Conservation (phyloP, 2,113 vertebrate species). For the Chascanopsetta lugubris region DNA sequence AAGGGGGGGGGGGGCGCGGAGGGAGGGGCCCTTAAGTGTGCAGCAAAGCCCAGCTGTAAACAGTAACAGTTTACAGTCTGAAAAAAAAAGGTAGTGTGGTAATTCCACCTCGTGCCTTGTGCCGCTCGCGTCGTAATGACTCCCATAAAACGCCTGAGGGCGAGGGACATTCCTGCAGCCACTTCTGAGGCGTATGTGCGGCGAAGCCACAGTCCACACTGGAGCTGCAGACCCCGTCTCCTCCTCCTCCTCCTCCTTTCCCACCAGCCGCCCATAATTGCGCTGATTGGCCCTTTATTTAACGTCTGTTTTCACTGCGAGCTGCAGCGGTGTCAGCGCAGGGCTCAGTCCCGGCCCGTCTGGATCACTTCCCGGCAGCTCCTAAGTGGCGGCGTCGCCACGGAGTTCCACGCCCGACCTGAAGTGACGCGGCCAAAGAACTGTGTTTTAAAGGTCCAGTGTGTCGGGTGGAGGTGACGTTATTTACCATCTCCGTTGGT, state of each 20-base stretch:
- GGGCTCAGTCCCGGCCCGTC: constrained; percentile 32
- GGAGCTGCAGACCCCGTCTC: constrained; percentile 62
- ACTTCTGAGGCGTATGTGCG: constrained; percentile 74
- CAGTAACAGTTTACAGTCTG: constrained; percentile 75
- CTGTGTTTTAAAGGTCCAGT: no score
- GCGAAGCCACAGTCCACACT: constrained; percentile 74
- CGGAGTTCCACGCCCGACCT: constrained; percentile 28
- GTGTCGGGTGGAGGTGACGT: no score
- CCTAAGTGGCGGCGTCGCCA: constrained; percentile 32
- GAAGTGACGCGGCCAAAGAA: constrained; percentile 21
- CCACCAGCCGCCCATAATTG: constrained; percentile 74
- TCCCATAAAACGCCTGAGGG: constrained; percentile 76
- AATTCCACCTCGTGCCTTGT: constrained; percentile 77
- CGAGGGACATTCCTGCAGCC: constrained; percentile 72
- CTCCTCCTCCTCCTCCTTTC: constrained; percentile 53
- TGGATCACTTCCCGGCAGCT: constrained; percentile 41
- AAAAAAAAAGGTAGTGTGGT: constrained; percentile 42
- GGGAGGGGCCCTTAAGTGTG: constrained; percentile 36
- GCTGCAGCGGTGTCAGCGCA: constrained; percentile 44
- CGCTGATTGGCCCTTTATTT: constrained; percentile 68
- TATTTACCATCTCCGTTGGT: no score
- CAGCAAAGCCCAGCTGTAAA: constrained; percentile 72
- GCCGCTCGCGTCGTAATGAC: constrained; percentile 75
- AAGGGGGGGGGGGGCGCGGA: no score
- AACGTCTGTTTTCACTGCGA: constrained; percentile 73